A percentile compares a stretch with the other conserved stretches of the same genome.
phyloP scores from a whole-genome alignment of 1,140 invertebrate species.

The Magallana angulata region DNA sequence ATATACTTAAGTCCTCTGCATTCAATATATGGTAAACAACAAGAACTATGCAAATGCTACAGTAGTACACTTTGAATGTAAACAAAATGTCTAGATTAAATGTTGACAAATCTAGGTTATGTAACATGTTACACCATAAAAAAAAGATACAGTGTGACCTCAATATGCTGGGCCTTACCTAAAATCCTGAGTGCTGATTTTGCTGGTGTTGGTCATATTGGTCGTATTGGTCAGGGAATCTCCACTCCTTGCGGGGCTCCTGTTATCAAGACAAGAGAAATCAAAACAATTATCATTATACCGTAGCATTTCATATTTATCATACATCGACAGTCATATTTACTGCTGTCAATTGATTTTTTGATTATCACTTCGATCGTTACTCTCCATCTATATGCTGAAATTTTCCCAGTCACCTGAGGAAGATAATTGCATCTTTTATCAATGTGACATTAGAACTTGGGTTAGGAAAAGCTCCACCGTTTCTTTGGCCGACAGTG shows the following conservation, averaged over 20 bases:
- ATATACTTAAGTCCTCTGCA: too few species aligned
- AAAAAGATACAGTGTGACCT: not conserved
- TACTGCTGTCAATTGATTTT: slow-evolving; percentile 19
- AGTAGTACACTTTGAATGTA: too few species aligned
- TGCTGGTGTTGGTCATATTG: slow-evolving; percentile 53
- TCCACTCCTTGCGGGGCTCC: slow-evolving; percentile 51
- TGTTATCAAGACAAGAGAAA: not conserved
- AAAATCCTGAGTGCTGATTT: slow-evolving; percentile 77
- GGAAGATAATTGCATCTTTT: slow-evolving; percentile 15
- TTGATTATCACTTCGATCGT: slow-evolving; percentile 20
- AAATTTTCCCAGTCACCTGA: slow-evolving; percentile 1
- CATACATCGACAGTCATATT: not conserved
- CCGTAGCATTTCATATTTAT: not conserved
- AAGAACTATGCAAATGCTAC: too few species aligned
- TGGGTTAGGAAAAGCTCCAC: not conserved
- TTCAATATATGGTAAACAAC: too few species aligned
- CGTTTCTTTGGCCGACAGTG: not conserved
- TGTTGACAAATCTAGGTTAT: too few species aligned
- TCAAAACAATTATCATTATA: slow-evolving; percentile 26
- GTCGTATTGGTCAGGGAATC: slow-evolving; percentile 58
- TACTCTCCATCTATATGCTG: not conserved
- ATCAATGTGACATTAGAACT: not conserved
- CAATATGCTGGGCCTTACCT: slow-evolving; percentile 59
- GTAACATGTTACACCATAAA: too few species aligned
- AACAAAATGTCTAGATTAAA: too few species aligned